Evolutionary conservation across 2,888 invertebrate species (phyloP), one percentile per base, ranked within the genome.

Genomic region (Chouioia cunea): DNA sequence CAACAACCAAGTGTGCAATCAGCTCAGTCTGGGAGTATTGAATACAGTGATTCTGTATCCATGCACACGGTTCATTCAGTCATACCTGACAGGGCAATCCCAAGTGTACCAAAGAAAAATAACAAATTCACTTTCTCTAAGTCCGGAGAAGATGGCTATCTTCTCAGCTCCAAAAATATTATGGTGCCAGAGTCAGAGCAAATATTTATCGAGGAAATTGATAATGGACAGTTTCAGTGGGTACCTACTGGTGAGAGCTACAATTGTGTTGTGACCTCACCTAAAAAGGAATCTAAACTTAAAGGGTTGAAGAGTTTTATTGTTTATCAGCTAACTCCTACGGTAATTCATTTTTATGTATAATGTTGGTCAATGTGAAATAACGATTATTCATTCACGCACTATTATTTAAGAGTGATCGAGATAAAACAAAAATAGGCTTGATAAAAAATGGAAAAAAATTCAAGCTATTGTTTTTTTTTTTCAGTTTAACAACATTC

Each of bases 301-400:
- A 97, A 97, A 84, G 99, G 97, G 52, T 91, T 99, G 79, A 99
- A 99, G 87, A 97, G 96, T 81, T 99, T 94, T 82, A 99, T 99
- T 79, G 97, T 97, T 57, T 99, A 99, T 87, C 96, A 97, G 82
- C 86, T 99, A 74, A 97, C 97, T 65, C 97, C 97, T 2, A 95
- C 97, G 74, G 90, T 91, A 86, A 87, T 47, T 67, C 44, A 50
- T 63, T 70, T n/a, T 62, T 52, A 20, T n/a, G 16, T 23, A 16
- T 46, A 52, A 54, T 10, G n/a, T n/a, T n/a, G n/a, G n/a, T n/a
- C n/a, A n/a, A n/a, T n/a, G n/a, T n/a, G n/a, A n/a, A n/a, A n/a
- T n/a, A n/a, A n/a, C n/a, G n/a, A n/a, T n/a, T n/a, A n/a, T n/a
- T n/a, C n/a, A n/a, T n/a, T n/a, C n/a, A n/a, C n/a, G n/a, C n/a